These are phyloP conservation scores for Pterocles gutturalis DNA, from an alignment of 2,113 vertebrate genomes.

Conservation along the genomic window DNA sequence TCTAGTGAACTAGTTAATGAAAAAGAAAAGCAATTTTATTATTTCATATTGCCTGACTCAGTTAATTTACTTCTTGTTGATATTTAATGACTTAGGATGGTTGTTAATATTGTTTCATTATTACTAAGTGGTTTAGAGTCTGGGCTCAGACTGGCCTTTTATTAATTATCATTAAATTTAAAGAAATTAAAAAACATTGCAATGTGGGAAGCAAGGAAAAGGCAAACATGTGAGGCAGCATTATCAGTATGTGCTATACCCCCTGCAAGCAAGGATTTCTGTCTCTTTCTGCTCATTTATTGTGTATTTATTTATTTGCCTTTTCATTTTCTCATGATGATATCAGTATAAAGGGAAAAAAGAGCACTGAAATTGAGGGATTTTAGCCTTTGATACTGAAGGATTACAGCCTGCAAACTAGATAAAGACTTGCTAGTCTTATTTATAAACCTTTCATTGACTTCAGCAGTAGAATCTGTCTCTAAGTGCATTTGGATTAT, in stretches of 20 bases:
- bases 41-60: neutral
- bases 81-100: neutral
- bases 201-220: neutral
- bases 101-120: neutral
- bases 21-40: neutral
- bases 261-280: neutral
- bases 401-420: neutral
- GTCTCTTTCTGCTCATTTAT: neutral
- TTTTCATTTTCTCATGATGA: neutral
- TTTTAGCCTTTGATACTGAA: neutral
- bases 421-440: neutral
- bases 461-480: neutral
- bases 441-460: neutral
- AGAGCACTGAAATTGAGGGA: neutral
- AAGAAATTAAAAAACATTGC: neutral
- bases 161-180: constrained; percentile 4
- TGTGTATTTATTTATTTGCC: constrained; percentile 10
- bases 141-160: neutral
- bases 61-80: neutral
- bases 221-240: neutral
- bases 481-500: neutral
- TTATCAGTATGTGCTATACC: neutral
- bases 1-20: neutral
- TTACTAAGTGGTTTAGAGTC: neutral
- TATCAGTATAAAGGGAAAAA: neutral